Percentiles rank a stretch among this genome's conserved stretches.
Evolutionary conservation across 2,113 vertebrate genomes (phyloP).

Genomic region (Anolis carolinensis): DNA sequence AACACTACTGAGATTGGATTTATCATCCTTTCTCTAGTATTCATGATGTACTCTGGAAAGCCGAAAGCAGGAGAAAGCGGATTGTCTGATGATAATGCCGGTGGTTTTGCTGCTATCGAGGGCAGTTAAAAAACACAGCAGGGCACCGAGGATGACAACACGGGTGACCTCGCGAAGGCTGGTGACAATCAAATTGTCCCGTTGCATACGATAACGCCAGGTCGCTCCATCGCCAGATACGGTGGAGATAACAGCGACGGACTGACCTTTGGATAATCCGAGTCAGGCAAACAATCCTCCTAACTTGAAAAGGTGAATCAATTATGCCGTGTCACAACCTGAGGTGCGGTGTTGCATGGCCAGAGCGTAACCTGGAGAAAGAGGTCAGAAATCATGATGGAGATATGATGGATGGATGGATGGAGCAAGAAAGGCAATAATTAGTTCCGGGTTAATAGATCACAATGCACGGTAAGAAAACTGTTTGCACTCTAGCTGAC

Average conservation of each 20-base stretch:
- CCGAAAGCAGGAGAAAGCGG: background rate
- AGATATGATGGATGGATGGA: background rate
- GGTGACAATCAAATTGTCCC: background rate
- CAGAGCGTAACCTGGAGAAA: background rate
- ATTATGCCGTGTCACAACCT: accelerated
- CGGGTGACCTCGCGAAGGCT: background rate
- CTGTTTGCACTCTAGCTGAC: no score
- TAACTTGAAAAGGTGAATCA: background rate
- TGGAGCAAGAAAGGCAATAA: background rate
- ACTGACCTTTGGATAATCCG: background rate
- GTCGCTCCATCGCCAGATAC: background rate
- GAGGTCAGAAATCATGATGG: background rate
- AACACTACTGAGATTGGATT: background rate
- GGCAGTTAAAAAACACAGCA: background rate
- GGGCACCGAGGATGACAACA: background rate
- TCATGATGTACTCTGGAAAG: background rate
- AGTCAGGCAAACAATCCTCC: background rate
- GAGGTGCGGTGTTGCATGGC: accelerated
- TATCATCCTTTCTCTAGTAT: background rate
- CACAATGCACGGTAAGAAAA: no score
- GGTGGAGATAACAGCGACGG: accelerated
- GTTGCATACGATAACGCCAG: accelerated
- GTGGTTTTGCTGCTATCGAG: background rate
- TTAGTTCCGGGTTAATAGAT: background rate
- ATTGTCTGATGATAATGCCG: background rate